Evolutionary conservation across 2,797 vertebrate genomes (phyloP).

Genomic region (Malacoraja senta): DNA sequence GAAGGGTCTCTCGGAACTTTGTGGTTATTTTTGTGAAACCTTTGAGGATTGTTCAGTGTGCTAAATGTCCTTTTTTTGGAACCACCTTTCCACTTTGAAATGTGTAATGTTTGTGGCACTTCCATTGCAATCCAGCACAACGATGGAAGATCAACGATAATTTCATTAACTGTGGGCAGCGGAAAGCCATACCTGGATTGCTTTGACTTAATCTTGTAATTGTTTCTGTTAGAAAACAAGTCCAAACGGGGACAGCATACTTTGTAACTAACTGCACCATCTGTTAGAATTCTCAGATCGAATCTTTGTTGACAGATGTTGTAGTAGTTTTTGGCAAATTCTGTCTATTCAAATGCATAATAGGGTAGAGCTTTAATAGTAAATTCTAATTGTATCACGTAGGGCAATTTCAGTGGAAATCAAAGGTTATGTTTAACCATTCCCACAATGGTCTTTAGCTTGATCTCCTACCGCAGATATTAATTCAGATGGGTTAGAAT

Average conservation of each 20-base stretch:
- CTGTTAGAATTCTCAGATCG: background rate
- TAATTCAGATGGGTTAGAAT: background rate
- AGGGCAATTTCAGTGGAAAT: background rate
- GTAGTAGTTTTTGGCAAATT: background rate
- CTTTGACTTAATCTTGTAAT: background rate
- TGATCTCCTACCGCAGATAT: background rate
- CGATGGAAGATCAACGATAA: background rate
- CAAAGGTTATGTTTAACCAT: slow-evolving; percentile 14
- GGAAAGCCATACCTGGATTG: background rate
- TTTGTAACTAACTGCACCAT: background rate
- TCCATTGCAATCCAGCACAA: background rate
- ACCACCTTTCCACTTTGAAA: background rate
- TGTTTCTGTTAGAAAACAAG: background rate
- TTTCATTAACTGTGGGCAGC: background rate
- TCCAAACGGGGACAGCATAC: background rate
- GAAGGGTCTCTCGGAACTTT: background rate
- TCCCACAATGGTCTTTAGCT: background rate
- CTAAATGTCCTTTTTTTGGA: background rate
- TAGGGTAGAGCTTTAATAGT: background rate
- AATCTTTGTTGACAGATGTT: slow-evolving; percentile 1
- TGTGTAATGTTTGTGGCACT: background rate
- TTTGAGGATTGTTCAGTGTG: background rate
- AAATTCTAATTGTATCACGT: background rate
- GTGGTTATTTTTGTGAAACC: background rate
- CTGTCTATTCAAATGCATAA: background rate